Conservation (phyloP, 2,797 vertebrate species). For the Mormyrus hasselquistii region DNA sequence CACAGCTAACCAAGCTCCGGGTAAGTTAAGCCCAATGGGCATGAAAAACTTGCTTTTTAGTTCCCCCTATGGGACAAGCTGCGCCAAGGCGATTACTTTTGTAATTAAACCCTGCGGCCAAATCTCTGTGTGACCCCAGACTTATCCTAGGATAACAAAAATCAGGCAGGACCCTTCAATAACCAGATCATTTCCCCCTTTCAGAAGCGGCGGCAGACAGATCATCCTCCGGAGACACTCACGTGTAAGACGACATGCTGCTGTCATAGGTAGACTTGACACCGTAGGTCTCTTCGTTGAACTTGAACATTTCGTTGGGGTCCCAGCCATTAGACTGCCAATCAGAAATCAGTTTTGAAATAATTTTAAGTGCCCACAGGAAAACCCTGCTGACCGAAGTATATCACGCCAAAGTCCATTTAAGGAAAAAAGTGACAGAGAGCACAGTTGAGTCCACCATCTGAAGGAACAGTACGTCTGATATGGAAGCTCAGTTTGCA, state of each 20-base stretch:
- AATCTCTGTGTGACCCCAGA: background rate
- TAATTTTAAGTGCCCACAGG: background rate
- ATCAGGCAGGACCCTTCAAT: background rate
- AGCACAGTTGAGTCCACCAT: background rate
- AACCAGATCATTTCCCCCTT: background rate
- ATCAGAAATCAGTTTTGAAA: slow-evolving; percentile 2
- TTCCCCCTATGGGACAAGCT: background rate
- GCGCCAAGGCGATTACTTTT: background rate
- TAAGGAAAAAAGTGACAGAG: background rate
- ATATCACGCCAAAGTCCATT: background rate
- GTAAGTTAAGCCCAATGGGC: background rate
- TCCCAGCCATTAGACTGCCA: slow-evolving; percentile 96
- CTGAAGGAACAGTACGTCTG: background rate
- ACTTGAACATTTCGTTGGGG: slow-evolving; percentile 99
- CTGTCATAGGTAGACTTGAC: slow-evolving; percentile 97
- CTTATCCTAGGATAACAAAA: background rate
- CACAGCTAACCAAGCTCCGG: background rate
- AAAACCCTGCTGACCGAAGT: background rate
- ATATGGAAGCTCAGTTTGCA: background rate
- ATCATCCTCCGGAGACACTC: slow-evolving; percentile 47
- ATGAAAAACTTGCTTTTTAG: background rate
- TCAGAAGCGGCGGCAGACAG: background rate
- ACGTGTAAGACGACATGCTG: slow-evolving; percentile 98
- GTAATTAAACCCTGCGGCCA: background rate
- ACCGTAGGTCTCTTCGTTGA: slow-evolving; percentile 97